Evolutionary conservation across 2,113 vertebrate genomes (phyloP).

Genomic region (Xenopus laevis): DNA sequence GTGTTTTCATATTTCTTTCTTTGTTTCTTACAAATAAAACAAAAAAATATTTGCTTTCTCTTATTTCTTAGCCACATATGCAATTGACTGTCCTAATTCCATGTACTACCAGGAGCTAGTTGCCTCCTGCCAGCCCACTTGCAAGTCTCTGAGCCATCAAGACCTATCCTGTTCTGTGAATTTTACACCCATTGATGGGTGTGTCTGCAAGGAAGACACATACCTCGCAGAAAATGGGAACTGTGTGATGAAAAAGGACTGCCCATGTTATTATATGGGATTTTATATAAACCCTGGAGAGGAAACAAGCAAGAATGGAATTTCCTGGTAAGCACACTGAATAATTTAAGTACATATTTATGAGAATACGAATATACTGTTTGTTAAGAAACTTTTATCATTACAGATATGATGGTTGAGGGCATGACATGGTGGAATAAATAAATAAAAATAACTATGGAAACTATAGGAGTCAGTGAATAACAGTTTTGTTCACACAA

Average conservation of each 20-base stretch:
- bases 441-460: too few species aligned
- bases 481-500: too few species aligned
- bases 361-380: too few species aligned
- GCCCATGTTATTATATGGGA: constrained; percentile 39
- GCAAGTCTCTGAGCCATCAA: constrained; percentile 12
- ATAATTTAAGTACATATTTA: too few species aligned
- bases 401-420: too few species aligned
- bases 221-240: constrained; percentile 22
- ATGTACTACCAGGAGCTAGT: constrained; percentile 48
- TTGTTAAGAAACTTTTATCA: too few species aligned
- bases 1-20: too few species aligned
- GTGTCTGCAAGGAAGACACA: constrained; percentile 25
- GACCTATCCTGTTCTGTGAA: constrained; percentile 33
- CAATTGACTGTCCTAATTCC: constrained; percentile 44
- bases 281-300: constrained; percentile 18
- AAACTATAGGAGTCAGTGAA: too few species aligned
- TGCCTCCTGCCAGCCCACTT: constrained; percentile 28
- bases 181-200: constrained; percentile 37
- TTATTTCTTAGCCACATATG: constrained; percentile 38
- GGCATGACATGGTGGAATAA: too few species aligned
- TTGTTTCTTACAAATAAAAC: too few species aligned
- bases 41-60: too few species aligned
- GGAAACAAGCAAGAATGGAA: constrained; percentile 20
- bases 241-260: constrained; percentile 27
- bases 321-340: constrained; percentile 26